These are phyloP conservation scores for Venustoraphidia nigricollis DNA, from an alignment of 2,888 invertebrate genomes.

Conservation along the genomic window DNA sequence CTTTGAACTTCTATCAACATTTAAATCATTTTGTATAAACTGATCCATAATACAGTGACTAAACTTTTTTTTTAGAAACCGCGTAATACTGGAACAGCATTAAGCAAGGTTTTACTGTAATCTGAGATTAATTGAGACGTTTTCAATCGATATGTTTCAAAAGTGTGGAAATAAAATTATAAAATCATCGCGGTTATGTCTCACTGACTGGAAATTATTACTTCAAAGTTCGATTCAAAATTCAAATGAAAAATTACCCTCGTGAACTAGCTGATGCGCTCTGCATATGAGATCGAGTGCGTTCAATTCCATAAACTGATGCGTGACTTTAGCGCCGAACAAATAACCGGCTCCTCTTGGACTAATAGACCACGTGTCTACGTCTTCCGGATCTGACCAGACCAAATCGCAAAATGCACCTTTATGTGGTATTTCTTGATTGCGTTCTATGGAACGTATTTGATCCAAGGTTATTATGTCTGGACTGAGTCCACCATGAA, in stretches of 20 bases:
- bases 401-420: slow-evolving; percentile 97
- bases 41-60: too few relatives aligned
- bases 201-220: too few relatives aligned
- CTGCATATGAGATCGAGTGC: slow-evolving; percentile 86
- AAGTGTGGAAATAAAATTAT: not conserved
- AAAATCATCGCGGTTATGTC: not conserved
- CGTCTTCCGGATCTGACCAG: slow-evolving; percentile 97
- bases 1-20: too few relatives aligned
- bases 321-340: slow-evolving; percentile 88
- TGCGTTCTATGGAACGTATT: slow-evolving; percentile 86
- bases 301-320: slow-evolving; percentile 89
- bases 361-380: slow-evolving; percentile 49
- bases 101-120: too few relatives aligned
- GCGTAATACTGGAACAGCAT: too few relatives aligned
- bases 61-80: too few relatives aligned
- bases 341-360: slow-evolving; percentile 96
- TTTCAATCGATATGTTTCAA: not conserved
- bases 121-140: too few relatives aligned
- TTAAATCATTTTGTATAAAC: too few relatives aligned
- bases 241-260: slow-evolving; percentile 45
- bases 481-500: slow-evolving; percentile 96
- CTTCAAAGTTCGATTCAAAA: too few relatives aligned
- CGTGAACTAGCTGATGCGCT: slow-evolving; percentile 97
- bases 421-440: slow-evolving; percentile 96
- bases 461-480: slow-evolving; percentile 94